Evolutionary conservation across 2,113 vertebrate genomes (phyloP).

Genomic region (Pogona vitticeps): DNA sequence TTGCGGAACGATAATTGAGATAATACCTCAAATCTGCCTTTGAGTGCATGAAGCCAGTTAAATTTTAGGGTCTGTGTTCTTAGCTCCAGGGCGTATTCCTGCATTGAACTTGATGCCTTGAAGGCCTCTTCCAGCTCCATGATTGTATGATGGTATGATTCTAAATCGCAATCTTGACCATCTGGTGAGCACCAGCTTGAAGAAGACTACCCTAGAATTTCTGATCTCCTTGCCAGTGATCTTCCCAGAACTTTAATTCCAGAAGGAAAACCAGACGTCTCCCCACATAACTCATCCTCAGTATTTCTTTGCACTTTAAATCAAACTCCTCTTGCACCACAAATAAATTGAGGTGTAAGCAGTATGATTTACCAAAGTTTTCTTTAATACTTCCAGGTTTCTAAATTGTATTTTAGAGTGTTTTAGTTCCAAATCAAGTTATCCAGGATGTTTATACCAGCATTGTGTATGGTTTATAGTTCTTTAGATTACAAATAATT

Average conservation of each 20-base stretch:
- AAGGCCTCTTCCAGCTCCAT: too few species aligned
- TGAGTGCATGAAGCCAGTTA: not conserved
- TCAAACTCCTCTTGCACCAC: not conserved
- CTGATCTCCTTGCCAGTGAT: too few species aligned
- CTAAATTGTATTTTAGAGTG: not conserved
- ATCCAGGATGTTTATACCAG: not conserved
- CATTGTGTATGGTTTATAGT: not conserved
- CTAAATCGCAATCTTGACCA: too few species aligned
- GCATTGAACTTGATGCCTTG: too few species aligned
- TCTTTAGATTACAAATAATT: not conserved
- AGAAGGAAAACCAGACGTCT: too few species aligned
- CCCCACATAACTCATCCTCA: too few species aligned
- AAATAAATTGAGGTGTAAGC: not conserved
- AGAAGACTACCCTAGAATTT: too few species aligned
- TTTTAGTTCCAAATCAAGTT: not conserved
- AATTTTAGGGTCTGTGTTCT: not conserved
- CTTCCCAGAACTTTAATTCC: too few species aligned
- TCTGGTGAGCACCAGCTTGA: too few species aligned
- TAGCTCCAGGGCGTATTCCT: not conserved
- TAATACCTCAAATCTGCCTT: not conserved
- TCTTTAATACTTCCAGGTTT: not conserved
- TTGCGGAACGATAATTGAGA: not conserved
- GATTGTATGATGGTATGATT: too few species aligned
- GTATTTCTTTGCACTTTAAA: too few species aligned
- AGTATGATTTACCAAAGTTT: not conserved